Base-by-base conservation (phyloP, 35 echinoderm and acorn worm genomes). In the Acanthaster planci region DNA sequence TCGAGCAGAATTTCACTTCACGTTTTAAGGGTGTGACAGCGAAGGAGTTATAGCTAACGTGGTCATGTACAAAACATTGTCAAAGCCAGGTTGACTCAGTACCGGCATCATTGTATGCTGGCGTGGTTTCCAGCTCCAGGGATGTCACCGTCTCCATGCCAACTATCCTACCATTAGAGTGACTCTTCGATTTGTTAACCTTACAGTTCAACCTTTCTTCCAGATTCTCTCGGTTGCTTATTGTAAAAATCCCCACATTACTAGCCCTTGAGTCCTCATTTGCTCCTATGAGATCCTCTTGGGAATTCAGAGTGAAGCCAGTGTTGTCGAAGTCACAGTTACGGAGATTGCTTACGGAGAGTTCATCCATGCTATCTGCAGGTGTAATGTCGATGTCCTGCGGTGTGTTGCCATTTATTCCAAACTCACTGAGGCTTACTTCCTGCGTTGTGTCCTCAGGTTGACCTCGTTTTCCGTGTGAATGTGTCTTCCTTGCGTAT, bases 41-140 rank as follows among this genome's bases (percentile, higher is more conserved):
- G n/a, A n/a, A n/a, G n/a, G n/a, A n/a, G n/a, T n/a, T n/a, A n/a
- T n/a, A n/a, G n/a, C n/a, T 47, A 47, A 12, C 4, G 42, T 47
- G 4, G 12, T 6, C 4, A 47, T 6, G 42, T 47, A 4, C 42
- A 47, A 47, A 47, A 4, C 18, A 72, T 12, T 72, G 3, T 72
- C 64, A 72, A 72, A 72, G 64, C 64, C 64, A 72, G 14, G 64
- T 72, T 72, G 64, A 72, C n/a, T 72, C 64, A 6, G 19, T 72
- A 2, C 10, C 30, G 1, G 34, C 14, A 29, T 36, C 30, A 14
- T 14, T 31, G 34, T 26, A 26, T 31, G 23, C 34, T 72, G 64
- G 23, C 14, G 22, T 26, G 7, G 30, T 29, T 21, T 72, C 19
- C 30, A 2, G 19, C 1, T 72, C 1, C 32, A 2, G 8, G 29